Conservation (phyloP, 2,888 invertebrate genomes). For the Hedya salicella region DNA sequence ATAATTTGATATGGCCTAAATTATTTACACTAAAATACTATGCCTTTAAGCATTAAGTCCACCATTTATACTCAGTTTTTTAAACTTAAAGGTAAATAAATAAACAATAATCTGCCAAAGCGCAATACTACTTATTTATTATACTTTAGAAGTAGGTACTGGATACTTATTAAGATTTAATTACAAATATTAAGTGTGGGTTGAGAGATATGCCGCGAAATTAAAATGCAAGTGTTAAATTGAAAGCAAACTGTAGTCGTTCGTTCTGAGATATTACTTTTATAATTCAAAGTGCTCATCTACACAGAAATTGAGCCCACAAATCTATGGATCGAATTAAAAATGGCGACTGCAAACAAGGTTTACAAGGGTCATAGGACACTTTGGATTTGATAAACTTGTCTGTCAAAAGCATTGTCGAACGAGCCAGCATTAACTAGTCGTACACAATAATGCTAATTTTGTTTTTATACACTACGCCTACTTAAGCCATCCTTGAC, state of each 20-base stretch:
- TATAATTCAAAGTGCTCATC: not conserved
- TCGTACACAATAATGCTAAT: constrained; percentile 27
- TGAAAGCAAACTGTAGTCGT: not conserved
- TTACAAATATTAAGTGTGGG: too few species aligned
- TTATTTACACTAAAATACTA: too few species aligned
- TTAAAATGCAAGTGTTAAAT: too few species aligned
- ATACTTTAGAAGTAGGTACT: too few species aligned
- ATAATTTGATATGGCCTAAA: too few species aligned
- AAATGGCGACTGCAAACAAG: not conserved
- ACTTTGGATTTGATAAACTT: not conserved
- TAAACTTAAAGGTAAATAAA: too few species aligned
- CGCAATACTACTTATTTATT: too few species aligned
- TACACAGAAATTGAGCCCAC: not conserved
- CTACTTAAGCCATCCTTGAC: constrained; percentile 13
- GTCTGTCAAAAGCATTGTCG: not conserved
- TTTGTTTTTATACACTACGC: constrained; percentile 17
- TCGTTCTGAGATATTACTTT: not conserved
- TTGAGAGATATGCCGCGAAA: too few species aligned
- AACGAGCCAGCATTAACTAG: not conserved
- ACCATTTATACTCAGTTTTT: too few species aligned
- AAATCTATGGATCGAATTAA: not conserved
- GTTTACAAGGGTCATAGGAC: not conserved
- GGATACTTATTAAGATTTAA: too few species aligned
- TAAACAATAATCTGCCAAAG: too few species aligned
- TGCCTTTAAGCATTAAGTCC: too few species aligned